phyloP scores from a whole-genome alignment of 2,797 vertebrate genomes.

The Halcyon badia region DNA sequence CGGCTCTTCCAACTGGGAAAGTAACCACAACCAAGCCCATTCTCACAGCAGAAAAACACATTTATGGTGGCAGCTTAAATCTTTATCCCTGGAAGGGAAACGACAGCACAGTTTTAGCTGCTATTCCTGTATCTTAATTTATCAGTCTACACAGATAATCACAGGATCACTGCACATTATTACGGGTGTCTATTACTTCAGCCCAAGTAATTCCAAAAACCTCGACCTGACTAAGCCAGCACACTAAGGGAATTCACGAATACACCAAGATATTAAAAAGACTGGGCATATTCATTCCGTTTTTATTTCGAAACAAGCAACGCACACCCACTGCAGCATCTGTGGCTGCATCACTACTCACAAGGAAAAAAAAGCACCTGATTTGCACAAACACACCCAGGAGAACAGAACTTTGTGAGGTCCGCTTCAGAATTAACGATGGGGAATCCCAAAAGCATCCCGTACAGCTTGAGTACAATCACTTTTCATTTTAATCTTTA shows the following conservation, averaged over 20 bases:
- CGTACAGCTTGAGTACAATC: background rate
- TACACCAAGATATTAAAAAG: background rate
- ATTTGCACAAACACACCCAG: background rate
- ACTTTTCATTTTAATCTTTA: background rate
- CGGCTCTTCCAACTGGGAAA: background rate
- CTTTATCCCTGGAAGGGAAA: background rate
- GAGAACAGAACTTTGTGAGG: background rate
- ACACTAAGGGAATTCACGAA: background rate
- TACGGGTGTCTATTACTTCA: background rate
- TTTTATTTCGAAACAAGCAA: background rate
- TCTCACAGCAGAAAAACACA: background rate
- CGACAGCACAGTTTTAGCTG: fast-evolving
- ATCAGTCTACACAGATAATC: background rate
- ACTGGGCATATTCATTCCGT: background rate
- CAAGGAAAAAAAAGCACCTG: background rate
- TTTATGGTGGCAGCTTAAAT: background rate
- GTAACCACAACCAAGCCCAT: background rate
- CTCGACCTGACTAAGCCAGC: background rate
- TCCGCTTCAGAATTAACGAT: background rate
- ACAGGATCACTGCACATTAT: background rate
- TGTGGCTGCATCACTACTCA: background rate
- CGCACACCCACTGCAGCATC: background rate
- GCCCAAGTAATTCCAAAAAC: constrained; percentile 14
- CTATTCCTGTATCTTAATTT: background rate
- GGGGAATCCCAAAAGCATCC: background rate